Percentiles rank a stretch among this genome's conserved stretches.
These are phyloP conservation scores for Buteo buteo DNA, from an alignment of 2,113 vertebrate genomes.

Conservation along the genomic window DNA sequence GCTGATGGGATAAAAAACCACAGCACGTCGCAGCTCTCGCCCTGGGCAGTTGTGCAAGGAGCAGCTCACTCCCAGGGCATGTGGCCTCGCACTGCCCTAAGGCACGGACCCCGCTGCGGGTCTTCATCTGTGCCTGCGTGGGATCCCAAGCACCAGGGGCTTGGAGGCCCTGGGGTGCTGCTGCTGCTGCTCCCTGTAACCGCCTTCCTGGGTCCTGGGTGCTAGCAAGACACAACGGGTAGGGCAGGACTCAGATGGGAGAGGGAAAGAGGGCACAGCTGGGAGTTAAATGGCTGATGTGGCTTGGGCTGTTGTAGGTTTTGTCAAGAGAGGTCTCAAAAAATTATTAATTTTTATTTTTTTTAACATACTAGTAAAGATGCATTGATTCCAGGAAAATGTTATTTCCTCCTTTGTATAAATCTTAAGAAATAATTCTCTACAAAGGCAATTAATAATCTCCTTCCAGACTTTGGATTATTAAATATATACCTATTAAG, in stretches of 20 bases:
- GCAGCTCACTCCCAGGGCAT: not conserved
- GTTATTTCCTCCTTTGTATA: not conserved
- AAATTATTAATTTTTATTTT: not conserved
- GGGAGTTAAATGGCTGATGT: too few species aligned
- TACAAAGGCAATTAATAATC: not conserved
- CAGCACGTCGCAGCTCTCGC: rapidly evolving
- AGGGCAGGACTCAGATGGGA: not conserved
- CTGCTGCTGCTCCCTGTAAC: not conserved
- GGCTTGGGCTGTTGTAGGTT: not conserved
- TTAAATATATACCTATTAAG: not conserved
- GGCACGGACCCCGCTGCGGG: rapidly evolving
- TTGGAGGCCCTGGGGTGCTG: not conserved
- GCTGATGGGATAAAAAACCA: not conserved
- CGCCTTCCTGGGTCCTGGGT: rapidly evolving
- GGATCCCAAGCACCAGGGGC: not conserved
- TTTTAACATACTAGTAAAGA: not conserved
- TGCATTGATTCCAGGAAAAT: not conserved
- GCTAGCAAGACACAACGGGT: rapidly evolving
- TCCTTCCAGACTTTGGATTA: not conserved
- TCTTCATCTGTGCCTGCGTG: rapidly evolving
- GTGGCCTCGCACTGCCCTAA: not conserved
- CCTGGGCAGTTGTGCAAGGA: not conserved
- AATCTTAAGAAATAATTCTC: not conserved
- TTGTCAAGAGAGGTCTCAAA: not conserved
- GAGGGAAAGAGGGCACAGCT: not conserved